Conservation (phyloP, 2,888 invertebrate genomes). For the Ecliptopera silaceata region DNA sequence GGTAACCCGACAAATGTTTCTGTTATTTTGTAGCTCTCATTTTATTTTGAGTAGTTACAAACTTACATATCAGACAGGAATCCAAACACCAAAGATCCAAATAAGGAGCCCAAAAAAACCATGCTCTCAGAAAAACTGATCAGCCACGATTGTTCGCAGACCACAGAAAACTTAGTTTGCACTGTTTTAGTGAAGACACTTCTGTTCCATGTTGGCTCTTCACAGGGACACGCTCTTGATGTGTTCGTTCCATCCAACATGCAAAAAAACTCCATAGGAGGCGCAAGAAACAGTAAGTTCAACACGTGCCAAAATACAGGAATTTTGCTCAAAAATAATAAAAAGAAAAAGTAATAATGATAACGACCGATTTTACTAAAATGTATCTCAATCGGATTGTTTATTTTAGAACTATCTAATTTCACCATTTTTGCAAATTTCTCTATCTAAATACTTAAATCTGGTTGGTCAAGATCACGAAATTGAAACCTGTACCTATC, state of each 20-base stretch:
- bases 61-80: constrained; percentile 63
- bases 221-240: constrained; percentile 56
- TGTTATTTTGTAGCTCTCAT: background rate
- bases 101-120: constrained; percentile 56
- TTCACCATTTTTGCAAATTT: constrained; percentile 38
- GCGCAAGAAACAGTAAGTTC: constrained; percentile 61
- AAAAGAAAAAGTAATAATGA: constrained; percentile 55
- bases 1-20: no score
- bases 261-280: constrained; percentile 60
- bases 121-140: constrained; percentile 63
- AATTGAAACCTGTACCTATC: no score
- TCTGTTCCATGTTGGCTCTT: constrained; percentile 54
- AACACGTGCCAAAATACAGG: constrained; percentile 66
- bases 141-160: constrained; percentile 58
- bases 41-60: background rate
- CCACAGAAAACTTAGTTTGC: constrained; percentile 58
- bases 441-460: background rate
- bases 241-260: constrained; percentile 6
- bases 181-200: constrained; percentile 59
- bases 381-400: constrained; percentile 61
- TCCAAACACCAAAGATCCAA: constrained; percentile 61
- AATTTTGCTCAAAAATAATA: constrained; percentile 55
- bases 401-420: constrained; percentile 28
- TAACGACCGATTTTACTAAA: constrained; percentile 53
- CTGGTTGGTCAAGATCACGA: constrained; percentile 4